Evolutionary conservation across 2,888 invertebrate genomes (phyloP).

Genomic region (Tenthredo amoena): DNA sequence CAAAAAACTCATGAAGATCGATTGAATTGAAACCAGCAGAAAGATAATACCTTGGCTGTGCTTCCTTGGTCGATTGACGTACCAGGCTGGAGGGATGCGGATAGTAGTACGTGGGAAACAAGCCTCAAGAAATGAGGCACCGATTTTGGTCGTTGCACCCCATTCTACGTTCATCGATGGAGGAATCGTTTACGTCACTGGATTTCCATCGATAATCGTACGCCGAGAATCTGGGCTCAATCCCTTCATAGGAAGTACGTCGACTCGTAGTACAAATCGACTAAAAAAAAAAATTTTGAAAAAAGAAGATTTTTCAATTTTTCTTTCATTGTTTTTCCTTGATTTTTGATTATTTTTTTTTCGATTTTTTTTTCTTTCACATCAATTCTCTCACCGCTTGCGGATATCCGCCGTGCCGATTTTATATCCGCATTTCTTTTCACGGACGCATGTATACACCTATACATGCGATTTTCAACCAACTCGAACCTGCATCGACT

Average conservation of each 20-base stretch:
- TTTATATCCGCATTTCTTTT: constrained; percentile 19
- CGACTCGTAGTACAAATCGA: constrained; percentile 51
- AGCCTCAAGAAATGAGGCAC: constrained; percentile 88
- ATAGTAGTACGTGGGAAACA: constrained; percentile 88
- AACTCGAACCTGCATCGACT: too few species aligned
- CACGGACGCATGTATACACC: neutral
- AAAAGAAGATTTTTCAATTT: neutral
- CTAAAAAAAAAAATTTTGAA: neutral
- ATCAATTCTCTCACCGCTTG: neutral
- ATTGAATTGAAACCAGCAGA: constrained; percentile 68
- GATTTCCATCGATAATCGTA: constrained; percentile 91
- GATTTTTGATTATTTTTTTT: neutral
- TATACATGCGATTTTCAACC: too few species aligned
- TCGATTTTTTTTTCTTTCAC: neutral
- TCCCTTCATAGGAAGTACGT: constrained; percentile 94
- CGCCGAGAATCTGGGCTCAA: constrained; percentile 89
- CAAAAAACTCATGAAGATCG: constrained; percentile 10
- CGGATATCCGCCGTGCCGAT: neutral
- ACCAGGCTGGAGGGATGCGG: constrained; percentile 88
- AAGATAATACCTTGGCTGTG: constrained; percentile 83
- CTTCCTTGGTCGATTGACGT: constrained; percentile 87
- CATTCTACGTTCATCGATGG: constrained; percentile 95
- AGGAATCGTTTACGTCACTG: constrained; percentile 90
- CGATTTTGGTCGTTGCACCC: constrained; percentile 92
- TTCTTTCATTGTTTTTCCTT: neutral